These are phyloP conservation scores for Orbicella faveolata DNA, from an alignment of 64 coral and sea anemone genomes.

Conservation along the genomic window DNA sequence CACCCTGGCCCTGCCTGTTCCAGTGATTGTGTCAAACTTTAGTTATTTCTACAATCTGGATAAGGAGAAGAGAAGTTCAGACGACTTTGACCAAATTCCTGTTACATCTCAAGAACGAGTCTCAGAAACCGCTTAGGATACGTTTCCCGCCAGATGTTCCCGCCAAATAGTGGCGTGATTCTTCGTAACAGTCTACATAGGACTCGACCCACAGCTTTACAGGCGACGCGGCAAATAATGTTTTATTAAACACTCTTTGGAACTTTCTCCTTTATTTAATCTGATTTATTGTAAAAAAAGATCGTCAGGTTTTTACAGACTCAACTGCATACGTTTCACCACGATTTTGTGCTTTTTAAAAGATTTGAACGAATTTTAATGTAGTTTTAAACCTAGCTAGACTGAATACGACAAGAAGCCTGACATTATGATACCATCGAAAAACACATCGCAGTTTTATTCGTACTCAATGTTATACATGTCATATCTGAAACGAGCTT, in stretches of 20 bases:
- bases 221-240: neutral
- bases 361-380: too few species aligned
- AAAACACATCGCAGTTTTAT: too few species aligned
- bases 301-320: neutral
- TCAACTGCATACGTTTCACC: neutral
- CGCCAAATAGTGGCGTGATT: neutral
- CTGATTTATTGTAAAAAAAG: neutral
- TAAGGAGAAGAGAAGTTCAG: slow-evolving; percentile 43
- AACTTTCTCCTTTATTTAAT: neutral
- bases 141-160: neutral
- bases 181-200: neutral
- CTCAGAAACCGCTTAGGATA: neutral
- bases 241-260: neutral
- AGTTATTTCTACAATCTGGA: slow-evolving; percentile 94
- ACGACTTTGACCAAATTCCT: neutral
- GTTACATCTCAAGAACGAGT: neutral
- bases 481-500: too few species aligned
- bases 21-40: slow-evolving; percentile 93
- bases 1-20: slow-evolving; percentile 76
- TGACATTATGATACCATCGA: too few species aligned
- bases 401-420: too few species aligned
- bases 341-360: neutral
- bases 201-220: neutral
- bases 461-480: too few species aligned
- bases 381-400: too few species aligned